A percentile compares a stretch with the other conserved stretches of the same genome.
These are phyloP conservation scores for Lepidochitona cinerea DNA, from an alignment of 2,888 invertebrate species.

Conservation along the genomic window DNA sequence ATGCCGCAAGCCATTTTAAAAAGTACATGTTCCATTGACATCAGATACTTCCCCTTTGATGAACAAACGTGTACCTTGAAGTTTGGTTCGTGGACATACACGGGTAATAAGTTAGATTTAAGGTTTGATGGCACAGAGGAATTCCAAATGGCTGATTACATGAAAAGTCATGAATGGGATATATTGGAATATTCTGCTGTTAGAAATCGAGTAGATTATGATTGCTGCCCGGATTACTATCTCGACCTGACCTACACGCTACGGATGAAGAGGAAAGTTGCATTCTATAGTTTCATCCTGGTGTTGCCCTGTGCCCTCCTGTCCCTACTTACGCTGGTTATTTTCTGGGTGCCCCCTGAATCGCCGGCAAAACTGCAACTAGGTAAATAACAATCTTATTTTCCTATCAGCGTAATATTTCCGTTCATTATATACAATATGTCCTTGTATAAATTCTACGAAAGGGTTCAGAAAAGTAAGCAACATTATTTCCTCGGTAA, in stretches of 20 bases:
- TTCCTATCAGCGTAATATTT: background rate
- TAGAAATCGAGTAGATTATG: constrained; percentile 62
- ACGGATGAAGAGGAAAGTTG: constrained; percentile 56
- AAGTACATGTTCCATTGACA: constrained; percentile 69
- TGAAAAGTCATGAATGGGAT: constrained; percentile 70
- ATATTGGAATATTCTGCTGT: constrained; percentile 61
- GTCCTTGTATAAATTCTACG: too few species aligned
- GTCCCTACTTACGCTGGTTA: constrained; percentile 68
- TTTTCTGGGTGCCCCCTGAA: constrained; percentile 72
- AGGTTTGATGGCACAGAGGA: constrained; percentile 35
- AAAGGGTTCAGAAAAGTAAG: too few species aligned
- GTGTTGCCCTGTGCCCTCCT: constrained; percentile 70
- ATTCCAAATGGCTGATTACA: constrained; percentile 65
- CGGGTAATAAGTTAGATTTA: constrained; percentile 64
- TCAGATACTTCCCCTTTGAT: constrained; percentile 70
- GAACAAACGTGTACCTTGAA: constrained; percentile 68
- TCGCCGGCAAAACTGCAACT: constrained; percentile 70
- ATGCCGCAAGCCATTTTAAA: constrained; percentile 69
- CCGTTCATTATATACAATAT: too few species aligned
- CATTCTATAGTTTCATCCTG: constrained; percentile 70
- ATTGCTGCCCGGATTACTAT: constrained; percentile 65
- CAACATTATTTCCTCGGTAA: too few species aligned
- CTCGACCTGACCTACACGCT: constrained; percentile 69
- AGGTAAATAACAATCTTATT: constrained; percentile 54
- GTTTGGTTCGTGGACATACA: constrained; percentile 71